Base-by-base conservation (phyloP, 2,113 vertebrate genomes). In the Oxyura jamaicensis region DNA sequence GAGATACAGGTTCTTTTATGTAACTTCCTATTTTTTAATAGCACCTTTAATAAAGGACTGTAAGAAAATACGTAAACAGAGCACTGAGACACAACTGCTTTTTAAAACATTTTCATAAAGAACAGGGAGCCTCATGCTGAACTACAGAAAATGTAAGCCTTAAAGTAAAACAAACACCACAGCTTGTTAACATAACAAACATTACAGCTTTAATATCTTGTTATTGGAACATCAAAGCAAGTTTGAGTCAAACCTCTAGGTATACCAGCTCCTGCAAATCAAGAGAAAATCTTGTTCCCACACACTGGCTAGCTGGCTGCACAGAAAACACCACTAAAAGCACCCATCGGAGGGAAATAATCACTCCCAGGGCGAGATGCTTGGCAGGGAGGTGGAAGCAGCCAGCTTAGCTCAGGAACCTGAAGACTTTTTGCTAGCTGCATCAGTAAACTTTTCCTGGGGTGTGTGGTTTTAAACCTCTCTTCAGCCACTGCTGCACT, bases 161-260 rank as follows among this genome's bases (percentile, higher is more conserved):
- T 59, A 89, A 93, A 83, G 60, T 91, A 88, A 95, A 96, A 93
- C 75, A 95, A 94, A 76, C 76, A 83, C 22, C 44, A 16, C 68
- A 81, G 39, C 60, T 87, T 78, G 63, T 95, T 95, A 92, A 88
- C 35, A 44, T 72, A 88, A 55, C 66, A 92, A 77, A 93, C 46
- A 41, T 74, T 82, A 72, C 55, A 77, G 35, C 33, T 91, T 95
- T 93, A 94, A 77, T 93, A 81, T 88, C 88, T 91, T 77, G 55
- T 60, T 93, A 44, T 13, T 79, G 59, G 71, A 83, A 58, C 71
- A 83, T 48, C 85, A 87, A 83, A 90, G 56, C 26, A 55, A 91
- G 25, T 14, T 83, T 48, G 19, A 95, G 63, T 86, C 69, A 89
- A 88, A 92, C 50, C 66, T 95, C 75, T 72, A 94, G 92, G 74